Conservation (phyloP, 2,797 vertebrate species). For the Hypotaenidia philippensis region DNA sequence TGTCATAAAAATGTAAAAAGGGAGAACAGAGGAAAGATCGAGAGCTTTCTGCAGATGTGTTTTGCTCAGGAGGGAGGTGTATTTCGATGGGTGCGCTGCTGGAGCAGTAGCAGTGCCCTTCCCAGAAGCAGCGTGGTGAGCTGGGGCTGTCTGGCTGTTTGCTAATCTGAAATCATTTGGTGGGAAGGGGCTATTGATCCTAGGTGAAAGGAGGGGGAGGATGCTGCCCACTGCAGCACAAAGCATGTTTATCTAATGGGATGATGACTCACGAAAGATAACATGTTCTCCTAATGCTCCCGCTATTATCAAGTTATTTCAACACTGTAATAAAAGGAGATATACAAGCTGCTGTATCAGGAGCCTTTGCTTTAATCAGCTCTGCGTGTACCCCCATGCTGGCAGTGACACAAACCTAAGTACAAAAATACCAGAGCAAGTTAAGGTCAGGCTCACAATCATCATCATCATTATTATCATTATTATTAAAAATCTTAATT, state of each 20-base stretch:
- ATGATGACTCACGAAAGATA: conserved; percentile 35
- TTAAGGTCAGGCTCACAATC: not conserved
- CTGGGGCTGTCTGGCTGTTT: not conserved
- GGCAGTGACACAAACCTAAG: not conserved
- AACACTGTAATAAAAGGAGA: conserved; percentile 25
- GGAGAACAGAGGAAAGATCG: not conserved
- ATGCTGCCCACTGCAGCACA: conserved; percentile 20
- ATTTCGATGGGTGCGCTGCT: not conserved
- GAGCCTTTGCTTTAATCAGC: not conserved
- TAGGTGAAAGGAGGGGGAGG: not conserved
- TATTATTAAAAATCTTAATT: not conserved
- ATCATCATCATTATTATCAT: not conserved
- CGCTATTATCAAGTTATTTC: conserved; percentile 41
- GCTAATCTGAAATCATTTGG: not conserved
- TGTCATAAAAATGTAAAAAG: conserved; percentile 13
- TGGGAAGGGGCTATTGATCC: conserved; percentile 20
- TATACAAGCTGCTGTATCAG: conserved; percentile 18
- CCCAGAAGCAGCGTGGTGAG: not conserved
- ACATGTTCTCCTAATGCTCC: conserved; percentile 31
- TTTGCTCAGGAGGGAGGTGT: not conserved
- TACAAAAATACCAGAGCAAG: not conserved
- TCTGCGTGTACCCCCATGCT: not conserved
- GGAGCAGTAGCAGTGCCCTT: not conserved
- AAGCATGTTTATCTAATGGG: conserved; percentile 37
- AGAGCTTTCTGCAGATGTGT: not conserved